phyloP scores from a whole-genome alignment of 2,888 invertebrate genomes.

The Omphaloscelis lunosa region DNA sequence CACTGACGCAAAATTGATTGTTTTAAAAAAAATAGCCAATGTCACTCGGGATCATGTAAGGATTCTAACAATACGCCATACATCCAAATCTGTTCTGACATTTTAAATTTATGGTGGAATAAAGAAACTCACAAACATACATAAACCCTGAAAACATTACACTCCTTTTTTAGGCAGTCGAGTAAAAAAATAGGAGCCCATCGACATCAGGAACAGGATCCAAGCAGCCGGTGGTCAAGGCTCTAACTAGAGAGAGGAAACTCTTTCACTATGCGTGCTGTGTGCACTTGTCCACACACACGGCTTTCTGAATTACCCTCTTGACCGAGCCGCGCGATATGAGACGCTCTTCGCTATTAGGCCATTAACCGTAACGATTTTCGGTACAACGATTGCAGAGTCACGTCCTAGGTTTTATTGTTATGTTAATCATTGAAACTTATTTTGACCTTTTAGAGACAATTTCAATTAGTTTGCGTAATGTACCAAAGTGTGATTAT shows the following conservation, averaged over 20 bases:
- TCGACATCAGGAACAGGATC: not conserved
- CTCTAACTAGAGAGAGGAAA: not conserved
- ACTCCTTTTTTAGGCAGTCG: too few species aligned
- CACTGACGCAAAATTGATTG: too few species aligned
- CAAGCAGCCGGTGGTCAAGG: not conserved
- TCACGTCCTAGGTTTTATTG: not conserved
- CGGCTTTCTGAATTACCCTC: not conserved
- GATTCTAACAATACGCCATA: too few species aligned
- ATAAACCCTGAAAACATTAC: too few species aligned
- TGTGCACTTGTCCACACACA: too few species aligned
- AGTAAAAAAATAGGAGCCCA: not conserved
- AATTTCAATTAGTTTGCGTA: not conserved
- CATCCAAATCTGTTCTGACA: too few species aligned
- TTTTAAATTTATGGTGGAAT: too few species aligned
- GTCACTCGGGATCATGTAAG: too few species aligned
- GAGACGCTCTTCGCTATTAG: not conserved
- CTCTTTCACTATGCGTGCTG: not conserved
- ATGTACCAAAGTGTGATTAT: not conserved
- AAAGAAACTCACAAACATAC: too few species aligned
- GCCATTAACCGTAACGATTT: not conserved
- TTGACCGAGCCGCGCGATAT: not conserved
- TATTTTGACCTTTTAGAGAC: not conserved
- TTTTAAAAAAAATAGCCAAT: too few species aligned
- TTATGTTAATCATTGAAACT: not conserved
- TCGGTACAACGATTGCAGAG: not conserved